Evolutionary conservation across 2,888 invertebrate genomes (phyloP), one percentile per base, ranked within the genome.

Genomic region (Gibbula magus): DNA sequence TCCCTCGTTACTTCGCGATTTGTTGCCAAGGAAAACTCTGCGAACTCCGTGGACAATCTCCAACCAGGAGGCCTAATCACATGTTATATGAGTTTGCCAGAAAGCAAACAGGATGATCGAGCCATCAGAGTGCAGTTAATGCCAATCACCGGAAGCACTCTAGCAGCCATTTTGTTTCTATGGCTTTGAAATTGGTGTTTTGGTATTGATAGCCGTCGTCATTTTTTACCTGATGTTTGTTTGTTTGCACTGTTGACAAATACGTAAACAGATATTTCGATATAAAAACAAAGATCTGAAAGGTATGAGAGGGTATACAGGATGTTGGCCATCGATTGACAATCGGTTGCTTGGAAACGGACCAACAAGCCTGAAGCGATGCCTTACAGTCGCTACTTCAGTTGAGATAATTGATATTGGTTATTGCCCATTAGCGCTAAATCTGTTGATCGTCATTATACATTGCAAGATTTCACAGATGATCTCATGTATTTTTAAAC

Each of bases 131-230:
- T 18, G 25, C 29, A 29, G 5, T 61, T 29, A 61, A 61, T 61
- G 61, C n/a, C 22, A 29, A 22, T 61, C 29, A 61, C 61, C 61
- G 61, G 61, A 61, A 61, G n/a, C 29, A 61, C 61, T 61, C 16
- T 16, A 25, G 61, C 61, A 25, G 61, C 61, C 61, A 61, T 61
- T 61, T 61, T 61, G 61, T 61, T 61, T 61, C 61, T 61, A 61
- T 61, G 61, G 61, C 29, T 61, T 61, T 61, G 61, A 61, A 61
- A 61, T 22, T 25, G 29, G 29, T 61, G 45, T 45, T 45, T 45
- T 45, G 45, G 10, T 45, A 45, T 45, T 45, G 45, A 45, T 45
- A 45, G 13, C 45, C 45, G 45, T 10, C 45, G 45, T 45, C 45
- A 13, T 45, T 45, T 45, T 45, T 45, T 45, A 45, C 45, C 45